These are phyloP conservation scores for Balearica regulorum DNA, from an alignment of 2,797 vertebrate species.

Conservation along the genomic window DNA sequence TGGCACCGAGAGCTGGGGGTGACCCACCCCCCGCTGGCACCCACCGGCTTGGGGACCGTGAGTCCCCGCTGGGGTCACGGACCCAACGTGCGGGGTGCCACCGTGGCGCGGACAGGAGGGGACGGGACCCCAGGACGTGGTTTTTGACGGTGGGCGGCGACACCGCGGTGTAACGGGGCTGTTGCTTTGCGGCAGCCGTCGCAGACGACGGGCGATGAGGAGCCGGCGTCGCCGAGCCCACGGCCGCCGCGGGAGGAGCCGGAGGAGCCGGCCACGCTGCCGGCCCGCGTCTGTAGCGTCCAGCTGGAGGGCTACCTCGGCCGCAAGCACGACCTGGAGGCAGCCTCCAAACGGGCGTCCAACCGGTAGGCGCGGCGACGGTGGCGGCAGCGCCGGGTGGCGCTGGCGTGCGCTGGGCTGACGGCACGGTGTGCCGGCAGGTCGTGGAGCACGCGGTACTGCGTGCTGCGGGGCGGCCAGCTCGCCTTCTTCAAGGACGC, in stretches of 20 bases:
- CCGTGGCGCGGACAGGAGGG: not conserved
- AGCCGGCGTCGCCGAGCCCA: not conserved
- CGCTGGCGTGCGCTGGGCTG: fast-evolving
- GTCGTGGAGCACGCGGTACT: conserved; percentile 95
- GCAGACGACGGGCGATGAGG: not conserved
- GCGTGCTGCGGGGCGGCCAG: conserved; percentile 86
- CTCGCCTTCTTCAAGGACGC: conserved; percentile 90
- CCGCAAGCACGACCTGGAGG: conserved; percentile 91
- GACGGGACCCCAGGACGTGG: fast-evolving
- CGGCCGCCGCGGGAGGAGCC: conserved; percentile 66
- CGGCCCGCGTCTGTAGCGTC: conserved; percentile 67
- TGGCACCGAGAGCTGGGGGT: fast-evolving
- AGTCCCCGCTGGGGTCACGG: not conserved
- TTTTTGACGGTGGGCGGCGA: not conserved
- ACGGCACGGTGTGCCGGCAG: conserved; percentile 56
- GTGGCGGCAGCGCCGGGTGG: no score
- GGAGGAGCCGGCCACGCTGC: conserved; percentile 83
- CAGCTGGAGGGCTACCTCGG: conserved; percentile 87
- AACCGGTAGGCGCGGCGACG: conserved; percentile 79
- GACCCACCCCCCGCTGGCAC: not conserved
- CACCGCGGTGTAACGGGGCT: fast-evolving
- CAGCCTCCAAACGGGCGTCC: conserved; percentile 87
- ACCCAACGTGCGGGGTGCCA: fast-evolving
- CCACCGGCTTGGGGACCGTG: not conserved
- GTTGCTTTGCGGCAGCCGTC: conserved; percentile 17